Evolutionary conservation across 2,797 vertebrate genomes (phyloP).

Genomic region (Arremon aurantiirostris): DNA sequence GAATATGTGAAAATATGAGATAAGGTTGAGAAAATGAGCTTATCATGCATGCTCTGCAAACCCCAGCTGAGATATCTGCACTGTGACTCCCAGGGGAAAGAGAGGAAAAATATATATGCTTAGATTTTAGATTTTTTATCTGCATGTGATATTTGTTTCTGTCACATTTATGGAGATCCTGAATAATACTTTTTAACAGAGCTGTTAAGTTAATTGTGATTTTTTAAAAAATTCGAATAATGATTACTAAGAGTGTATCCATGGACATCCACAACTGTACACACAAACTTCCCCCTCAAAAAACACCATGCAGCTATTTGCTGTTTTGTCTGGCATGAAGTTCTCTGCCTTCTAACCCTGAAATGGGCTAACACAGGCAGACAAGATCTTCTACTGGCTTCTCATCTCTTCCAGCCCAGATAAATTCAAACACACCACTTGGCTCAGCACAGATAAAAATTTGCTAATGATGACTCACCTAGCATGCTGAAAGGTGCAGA

Average conservation of each 20-base stretch:
- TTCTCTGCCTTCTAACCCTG: not conserved
- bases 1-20: not conserved
- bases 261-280: not conserved
- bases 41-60: not conserved
- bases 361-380: not conserved
- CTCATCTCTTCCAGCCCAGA: not conserved
- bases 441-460: not conserved
- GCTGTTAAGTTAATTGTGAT: not conserved
- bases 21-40: not conserved
- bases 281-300: not conserved
- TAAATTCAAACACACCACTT: not conserved
- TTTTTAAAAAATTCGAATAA: not conserved
- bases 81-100: not conserved
- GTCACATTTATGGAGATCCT: not conserved
- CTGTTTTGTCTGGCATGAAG: not conserved
- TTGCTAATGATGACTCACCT: not conserved
- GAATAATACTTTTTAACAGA: not conserved
- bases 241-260: too few species aligned
- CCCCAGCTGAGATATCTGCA: not conserved
- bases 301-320: not conserved
- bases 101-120: not conserved
- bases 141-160: fast-evolving
- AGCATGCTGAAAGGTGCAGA: not conserved
- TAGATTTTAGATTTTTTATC: not conserved
- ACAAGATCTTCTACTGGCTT: not conserved